Conservation (phyloP, 2,888 invertebrate species). For the Andrena fulva region DNA sequence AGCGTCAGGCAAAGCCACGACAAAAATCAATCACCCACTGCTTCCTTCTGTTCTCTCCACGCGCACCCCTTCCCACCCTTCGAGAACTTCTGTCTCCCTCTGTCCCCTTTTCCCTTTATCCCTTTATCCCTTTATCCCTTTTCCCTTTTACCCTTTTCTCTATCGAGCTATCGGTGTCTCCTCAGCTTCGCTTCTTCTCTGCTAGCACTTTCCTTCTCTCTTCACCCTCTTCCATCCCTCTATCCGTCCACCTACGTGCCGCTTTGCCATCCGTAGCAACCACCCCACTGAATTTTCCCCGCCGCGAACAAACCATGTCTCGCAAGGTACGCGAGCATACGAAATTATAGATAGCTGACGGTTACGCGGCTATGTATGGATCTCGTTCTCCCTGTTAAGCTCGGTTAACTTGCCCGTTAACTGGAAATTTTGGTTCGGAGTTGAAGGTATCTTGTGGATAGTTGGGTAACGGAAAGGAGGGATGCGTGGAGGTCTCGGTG, state of each 20-base stretch:
- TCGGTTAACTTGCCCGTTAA: neutral
- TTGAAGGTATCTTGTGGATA: too few species aligned
- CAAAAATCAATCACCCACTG: slow-evolving; percentile 84
- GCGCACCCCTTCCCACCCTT: slow-evolving; percentile 25
- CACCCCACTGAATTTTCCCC: slow-evolving; percentile 21
- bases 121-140: slow-evolving; percentile 10
- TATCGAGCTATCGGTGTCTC: slow-evolving; percentile 8
- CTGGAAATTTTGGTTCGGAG: neutral
- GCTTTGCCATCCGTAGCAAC: slow-evolving; percentile 14
- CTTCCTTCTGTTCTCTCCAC: slow-evolving; percentile 70
- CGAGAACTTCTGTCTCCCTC: slow-evolving; percentile 24
- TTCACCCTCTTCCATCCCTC: slow-evolving; percentile 20
- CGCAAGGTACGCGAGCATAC: neutral
- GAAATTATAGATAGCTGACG: too few species aligned
- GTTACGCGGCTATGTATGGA: neutral
- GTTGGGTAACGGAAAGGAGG: neutral
- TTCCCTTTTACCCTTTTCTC: slow-evolving; percentile 8
- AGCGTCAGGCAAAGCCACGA: slow-evolving; percentile 82
- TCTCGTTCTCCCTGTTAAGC: neutral
- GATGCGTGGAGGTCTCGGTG: neutral
- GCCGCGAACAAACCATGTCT: neutral
- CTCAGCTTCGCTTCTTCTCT: slow-evolving; percentile 15
- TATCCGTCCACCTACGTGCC: slow-evolving; percentile 20
- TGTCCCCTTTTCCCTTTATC: slow-evolving; percentile 47
- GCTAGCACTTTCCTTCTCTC: slow-evolving; percentile 22